These are phyloP conservation scores for Pristionchus pacificus DNA, from an alignment of 1,140 invertebrate genomes.

Conservation along the genomic window DNA sequence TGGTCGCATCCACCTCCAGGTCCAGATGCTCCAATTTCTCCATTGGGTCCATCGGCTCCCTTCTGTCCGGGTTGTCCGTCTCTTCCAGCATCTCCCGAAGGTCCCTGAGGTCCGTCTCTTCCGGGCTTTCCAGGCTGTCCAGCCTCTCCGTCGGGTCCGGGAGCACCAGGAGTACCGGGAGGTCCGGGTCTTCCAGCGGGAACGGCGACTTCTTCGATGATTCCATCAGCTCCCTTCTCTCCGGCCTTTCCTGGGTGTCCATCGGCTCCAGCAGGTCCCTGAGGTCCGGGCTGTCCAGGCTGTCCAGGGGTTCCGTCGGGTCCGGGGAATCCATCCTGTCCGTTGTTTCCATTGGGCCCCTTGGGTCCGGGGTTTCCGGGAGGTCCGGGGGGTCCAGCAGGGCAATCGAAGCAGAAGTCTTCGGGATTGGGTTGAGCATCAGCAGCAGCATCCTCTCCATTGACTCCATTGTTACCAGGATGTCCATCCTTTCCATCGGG, in stretches of 20 bases:
- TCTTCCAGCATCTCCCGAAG: conserved; percentile 27
- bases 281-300: conserved; percentile 27
- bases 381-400: conserved; percentile 40
- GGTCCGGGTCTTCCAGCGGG: conserved; percentile 30
- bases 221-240: conserved; percentile 31
- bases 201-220: conserved; percentile 26
- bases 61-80: conserved; percentile 27
- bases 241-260: conserved; percentile 36
- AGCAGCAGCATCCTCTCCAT: conserved; percentile 35
- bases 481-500: conserved; percentile 36
- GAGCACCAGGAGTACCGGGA: conserved; percentile 28
- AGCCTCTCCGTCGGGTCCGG: conserved; percentile 27
- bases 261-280: conserved; percentile 30
- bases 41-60: conserved; percentile 19
- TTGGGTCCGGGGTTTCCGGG: conserved; percentile 42
- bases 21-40: conserved; percentile 19
- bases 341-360: conserved; percentile 35
- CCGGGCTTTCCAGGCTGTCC: conserved; percentile 30
- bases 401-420: conserved; percentile 46
- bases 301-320: conserved; percentile 31
- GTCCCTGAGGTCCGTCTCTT: conserved; percentile 27
- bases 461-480: conserved; percentile 30
- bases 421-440: conserved; percentile 25
- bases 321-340: conserved; percentile 28
- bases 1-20: conserved; percentile 24